A percentile compares a stretch with the other conserved stretches of the same genome.
Evolutionary conservation across 2,888 invertebrate species (phyloP).

Genomic region (Philereme transversata): DNA sequence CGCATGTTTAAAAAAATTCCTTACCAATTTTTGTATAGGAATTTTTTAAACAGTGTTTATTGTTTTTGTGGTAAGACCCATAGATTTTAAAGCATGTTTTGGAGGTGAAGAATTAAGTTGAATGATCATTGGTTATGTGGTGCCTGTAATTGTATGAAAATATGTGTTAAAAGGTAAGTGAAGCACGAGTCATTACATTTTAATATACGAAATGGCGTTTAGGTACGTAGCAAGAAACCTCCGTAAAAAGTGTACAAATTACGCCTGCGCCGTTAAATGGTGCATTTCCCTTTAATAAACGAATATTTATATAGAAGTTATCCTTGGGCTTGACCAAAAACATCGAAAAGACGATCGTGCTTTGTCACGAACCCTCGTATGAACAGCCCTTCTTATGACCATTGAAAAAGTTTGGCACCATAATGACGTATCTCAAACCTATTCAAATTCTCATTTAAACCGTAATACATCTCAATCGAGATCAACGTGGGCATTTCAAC

Average conservation of each 20-base stretch:
- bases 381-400: slow-evolving; percentile 45
- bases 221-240: slow-evolving; percentile 5
- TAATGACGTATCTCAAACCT: slow-evolving; percentile 51
- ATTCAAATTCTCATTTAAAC: slow-evolving; percentile 40
- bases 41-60: too few species aligned
- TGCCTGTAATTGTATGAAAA: not conserved
- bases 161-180: slow-evolving; percentile 14
- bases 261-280: slow-evolving; percentile 25
- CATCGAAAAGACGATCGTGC: slow-evolving; percentile 48
- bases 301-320: slow-evolving; percentile 39
- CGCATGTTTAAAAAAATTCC: too few species aligned
- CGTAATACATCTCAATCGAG: not conserved
- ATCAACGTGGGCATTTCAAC: too few species aligned
- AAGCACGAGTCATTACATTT: slow-evolving; percentile 5
- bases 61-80: not conserved
- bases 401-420: slow-evolving; percentile 49
- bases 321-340: slow-evolving; percentile 61
- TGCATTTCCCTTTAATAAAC: slow-evolving; percentile 32
- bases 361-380: slow-evolving; percentile 65
- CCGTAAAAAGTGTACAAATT: slow-evolving; percentile 17
- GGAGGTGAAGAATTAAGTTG: slow-evolving; percentile 11
- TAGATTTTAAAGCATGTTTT: slow-evolving; percentile 24
- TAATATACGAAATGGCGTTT: slow-evolving; percentile 3
- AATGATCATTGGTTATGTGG: slow-evolving; percentile 8
- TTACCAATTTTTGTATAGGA: too few species aligned